phyloP scores from a whole-genome alignment of 1,140 invertebrate genomes.

The Drosophila neocordata region DNA sequence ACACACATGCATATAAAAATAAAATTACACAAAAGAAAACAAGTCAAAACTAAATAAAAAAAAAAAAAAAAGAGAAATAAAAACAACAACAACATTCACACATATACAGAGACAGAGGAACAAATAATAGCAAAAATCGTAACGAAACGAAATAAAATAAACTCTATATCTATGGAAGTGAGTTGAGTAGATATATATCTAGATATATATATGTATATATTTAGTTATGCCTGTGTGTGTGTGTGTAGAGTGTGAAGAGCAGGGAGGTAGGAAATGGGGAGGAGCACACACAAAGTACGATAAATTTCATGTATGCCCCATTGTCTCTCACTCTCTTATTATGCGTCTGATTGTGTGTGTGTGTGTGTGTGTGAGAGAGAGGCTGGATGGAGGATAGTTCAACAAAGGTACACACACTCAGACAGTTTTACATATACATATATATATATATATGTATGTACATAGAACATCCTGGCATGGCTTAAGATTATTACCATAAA shows the following conservation, averaged over 20 bases:
- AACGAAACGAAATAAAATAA: conserved; percentile 80
- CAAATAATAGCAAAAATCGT: conserved; percentile 81
- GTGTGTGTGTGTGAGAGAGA: conserved; percentile 11
- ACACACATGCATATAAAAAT: conserved; percentile 52
- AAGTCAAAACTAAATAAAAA: conserved; percentile 76
- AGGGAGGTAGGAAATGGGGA: conserved; percentile 15
- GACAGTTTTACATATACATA: no score
- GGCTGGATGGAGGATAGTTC: conserved; percentile 27
- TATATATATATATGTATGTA: not conserved
- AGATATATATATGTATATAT: not conserved
- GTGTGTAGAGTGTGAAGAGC: not conserved
- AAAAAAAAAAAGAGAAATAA: conserved; percentile 49
- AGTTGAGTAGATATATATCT: conserved; percentile 3
- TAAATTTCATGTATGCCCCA: conserved; percentile 36
- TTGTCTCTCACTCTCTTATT: conserved; percentile 34
- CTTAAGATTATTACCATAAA: conserved; percentile 2
- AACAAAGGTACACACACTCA: not conserved
- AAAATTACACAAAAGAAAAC: conserved; percentile 81
- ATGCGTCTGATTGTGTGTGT: conserved; percentile 12
- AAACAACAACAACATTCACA: conserved; percentile 65
- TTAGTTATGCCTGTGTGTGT: not conserved
- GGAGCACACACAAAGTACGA: conserved; percentile 46
- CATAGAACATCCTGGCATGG: not conserved
- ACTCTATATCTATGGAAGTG: conserved; percentile 64
- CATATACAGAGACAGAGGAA: conserved; percentile 59